A percentile compares a stretch with the other conserved stretches of the same genome.
Conservation (phyloP, 1,140 invertebrate species). For the Adelges cooleyi region DNA sequence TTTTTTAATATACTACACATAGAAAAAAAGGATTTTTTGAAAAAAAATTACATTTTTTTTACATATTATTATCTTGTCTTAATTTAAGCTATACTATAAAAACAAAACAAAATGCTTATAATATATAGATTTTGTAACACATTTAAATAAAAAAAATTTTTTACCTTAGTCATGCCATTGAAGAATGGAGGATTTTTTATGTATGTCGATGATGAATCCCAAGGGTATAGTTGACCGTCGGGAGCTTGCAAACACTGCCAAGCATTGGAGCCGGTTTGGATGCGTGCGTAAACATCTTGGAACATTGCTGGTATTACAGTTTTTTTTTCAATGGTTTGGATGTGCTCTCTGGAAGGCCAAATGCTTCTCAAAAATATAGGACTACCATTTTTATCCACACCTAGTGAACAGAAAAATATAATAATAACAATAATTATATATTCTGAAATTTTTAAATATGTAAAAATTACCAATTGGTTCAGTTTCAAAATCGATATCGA, state of each 20-base stretch:
- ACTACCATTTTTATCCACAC: conserved; percentile 54
- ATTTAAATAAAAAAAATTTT: too few species aligned
- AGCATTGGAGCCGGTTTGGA: conserved; percentile 67
- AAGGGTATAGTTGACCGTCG: conserved; percentile 75
- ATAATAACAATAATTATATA: conserved; percentile 1
- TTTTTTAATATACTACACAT: too few species aligned
- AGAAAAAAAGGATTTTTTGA: too few species aligned
- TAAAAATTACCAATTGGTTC: conserved; percentile 65
- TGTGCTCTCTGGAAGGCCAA: conserved; percentile 86
- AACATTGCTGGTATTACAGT: conserved; percentile 97
- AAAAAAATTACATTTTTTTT: too few species aligned
- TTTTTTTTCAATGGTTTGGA: conserved; percentile 77
- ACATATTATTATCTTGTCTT: too few species aligned
- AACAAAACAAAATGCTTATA: too few species aligned
- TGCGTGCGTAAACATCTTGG: conserved; percentile 83
- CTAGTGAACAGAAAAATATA: conserved; percentile 45
- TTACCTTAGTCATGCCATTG: conserved; percentile 63
- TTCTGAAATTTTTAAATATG: background rate
- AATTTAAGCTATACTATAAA: too few species aligned
- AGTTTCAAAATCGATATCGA: conserved; percentile 88
- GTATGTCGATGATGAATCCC: conserved; percentile 85
- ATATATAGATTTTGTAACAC: too few species aligned
- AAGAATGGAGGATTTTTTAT: conserved; percentile 98
- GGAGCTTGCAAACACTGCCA: conserved; percentile 80
- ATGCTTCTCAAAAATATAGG: conserved; percentile 80